Conservation (phyloP, 92 coral and sea anemone genomes). For the Blastomussa wellsi region DNA sequence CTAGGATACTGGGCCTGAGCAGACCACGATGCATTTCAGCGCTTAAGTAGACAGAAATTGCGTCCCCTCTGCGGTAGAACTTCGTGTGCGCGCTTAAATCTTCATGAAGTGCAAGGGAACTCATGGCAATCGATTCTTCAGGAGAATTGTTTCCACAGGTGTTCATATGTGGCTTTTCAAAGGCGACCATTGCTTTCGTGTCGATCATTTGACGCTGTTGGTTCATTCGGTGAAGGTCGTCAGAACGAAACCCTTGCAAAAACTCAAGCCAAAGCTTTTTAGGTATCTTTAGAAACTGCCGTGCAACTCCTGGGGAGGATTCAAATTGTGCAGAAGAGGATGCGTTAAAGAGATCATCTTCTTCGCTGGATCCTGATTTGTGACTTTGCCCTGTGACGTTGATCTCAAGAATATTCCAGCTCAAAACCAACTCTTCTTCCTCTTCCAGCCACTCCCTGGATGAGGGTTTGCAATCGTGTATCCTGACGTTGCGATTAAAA, state of each 20-base stretch:
- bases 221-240: slow-evolving; percentile 27
- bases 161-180: slow-evolving; percentile 1
- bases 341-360: background rate
- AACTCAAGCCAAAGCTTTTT: slow-evolving; percentile 30
- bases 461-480: slow-evolving; percentile 58
- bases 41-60: slow-evolving; percentile 57
- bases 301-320: slow-evolving; percentile 28
- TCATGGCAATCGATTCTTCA: slow-evolving; percentile 39
- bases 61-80: slow-evolving; percentile 65
- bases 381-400: slow-evolving; percentile 6
- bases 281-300: slow-evolving; percentile 42
- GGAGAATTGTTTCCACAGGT: background rate
- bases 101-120: slow-evolving; percentile 18
- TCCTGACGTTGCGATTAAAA: slow-evolving; percentile 51
- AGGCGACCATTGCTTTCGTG: slow-evolving; percentile 18
- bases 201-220: slow-evolving; percentile 38
- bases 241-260: slow-evolving; percentile 16
- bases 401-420: slow-evolving; percentile 60
- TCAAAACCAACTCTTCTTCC: slow-evolving; percentile 55
- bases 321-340: slow-evolving; percentile 13
- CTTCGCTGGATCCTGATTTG: background rate
- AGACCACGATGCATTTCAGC: slow-evolving; percentile 72
- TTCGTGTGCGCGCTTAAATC: slow-evolving; percentile 43
- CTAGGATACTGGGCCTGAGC: slow-evolving; percentile 79
- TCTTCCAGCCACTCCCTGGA: slow-evolving; percentile 54